Evolutionary conservation across 2,888 invertebrate genomes (phyloP).

Genomic region (Phalera bucephala): DNA sequence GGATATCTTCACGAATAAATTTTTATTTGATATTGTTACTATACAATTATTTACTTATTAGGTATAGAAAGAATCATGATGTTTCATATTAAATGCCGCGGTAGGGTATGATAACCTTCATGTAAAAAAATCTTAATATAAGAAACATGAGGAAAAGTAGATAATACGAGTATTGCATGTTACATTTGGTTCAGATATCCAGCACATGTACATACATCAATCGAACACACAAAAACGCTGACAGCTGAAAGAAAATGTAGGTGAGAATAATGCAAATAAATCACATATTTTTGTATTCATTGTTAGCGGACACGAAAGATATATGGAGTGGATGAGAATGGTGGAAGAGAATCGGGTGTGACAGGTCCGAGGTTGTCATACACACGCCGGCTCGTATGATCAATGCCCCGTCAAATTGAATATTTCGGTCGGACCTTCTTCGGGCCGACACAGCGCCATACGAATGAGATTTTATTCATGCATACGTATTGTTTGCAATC

Average conservation of each 20-base stretch:
- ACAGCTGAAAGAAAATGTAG: background rate
- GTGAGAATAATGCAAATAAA: constrained; percentile 12
- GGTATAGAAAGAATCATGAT: no score
- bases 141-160: no score
- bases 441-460: constrained; percentile 17
- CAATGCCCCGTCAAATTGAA: constrained; percentile 72
- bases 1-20: no score
- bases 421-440: constrained; percentile 49
- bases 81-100: no score
- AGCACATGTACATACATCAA: background rate
- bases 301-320: constrained; percentile 33
- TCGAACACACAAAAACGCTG: background rate
- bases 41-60: no score
- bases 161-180: no score
- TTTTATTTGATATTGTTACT: no score
- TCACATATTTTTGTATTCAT: constrained; percentile 28
- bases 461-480: constrained; percentile 12
- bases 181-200: no score
- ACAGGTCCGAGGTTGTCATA: constrained; percentile 49
- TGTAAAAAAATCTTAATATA: no score
- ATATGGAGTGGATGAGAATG: constrained; percentile 38
- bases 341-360: constrained; percentile 47
- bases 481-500: no score
- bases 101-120: no score
- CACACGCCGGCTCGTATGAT: constrained; percentile 55